Conservation (phyloP, 2,113 vertebrate genomes). For the Psittacula cyanocephala region DNA sequence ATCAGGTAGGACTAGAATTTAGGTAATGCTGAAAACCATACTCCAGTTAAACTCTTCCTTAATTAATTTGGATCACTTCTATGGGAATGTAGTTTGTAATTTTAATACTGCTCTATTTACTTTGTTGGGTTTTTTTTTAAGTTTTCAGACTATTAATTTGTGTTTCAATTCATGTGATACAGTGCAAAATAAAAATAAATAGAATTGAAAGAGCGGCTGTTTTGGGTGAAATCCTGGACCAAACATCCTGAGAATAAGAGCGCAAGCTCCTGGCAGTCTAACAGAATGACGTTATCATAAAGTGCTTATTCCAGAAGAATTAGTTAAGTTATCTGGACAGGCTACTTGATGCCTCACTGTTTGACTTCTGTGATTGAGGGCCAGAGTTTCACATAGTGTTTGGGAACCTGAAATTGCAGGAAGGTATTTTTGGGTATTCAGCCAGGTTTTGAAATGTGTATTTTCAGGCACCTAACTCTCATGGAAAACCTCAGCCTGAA, state of each 20-base stretch:
- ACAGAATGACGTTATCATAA: not conserved
- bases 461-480: not conserved
- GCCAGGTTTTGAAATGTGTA: not conserved
- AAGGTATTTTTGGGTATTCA: not conserved
- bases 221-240: conserved; percentile 8
- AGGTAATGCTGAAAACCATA: not conserved
- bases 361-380: not conserved
- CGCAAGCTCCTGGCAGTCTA: not conserved
- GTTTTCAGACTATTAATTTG: not conserved
- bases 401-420: not conserved
- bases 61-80: not conserved
- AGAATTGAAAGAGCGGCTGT: not conserved
- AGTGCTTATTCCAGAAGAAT: not conserved
- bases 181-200: not conserved
- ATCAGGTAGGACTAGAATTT: not conserved
- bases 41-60: not conserved
- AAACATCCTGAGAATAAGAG: not conserved
- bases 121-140: not conserved
- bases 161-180: not conserved
- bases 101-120: not conserved
- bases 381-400: not conserved
- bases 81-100: not conserved
- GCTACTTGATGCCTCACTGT: not conserved
- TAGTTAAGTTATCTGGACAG: not conserved
- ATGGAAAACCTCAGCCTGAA: not conserved